Evolutionary conservation across 92 coral and sea anemone species (phyloP), one percentile per base, ranked within the genome.

Genomic region (Galaxea fascicularis): DNA sequence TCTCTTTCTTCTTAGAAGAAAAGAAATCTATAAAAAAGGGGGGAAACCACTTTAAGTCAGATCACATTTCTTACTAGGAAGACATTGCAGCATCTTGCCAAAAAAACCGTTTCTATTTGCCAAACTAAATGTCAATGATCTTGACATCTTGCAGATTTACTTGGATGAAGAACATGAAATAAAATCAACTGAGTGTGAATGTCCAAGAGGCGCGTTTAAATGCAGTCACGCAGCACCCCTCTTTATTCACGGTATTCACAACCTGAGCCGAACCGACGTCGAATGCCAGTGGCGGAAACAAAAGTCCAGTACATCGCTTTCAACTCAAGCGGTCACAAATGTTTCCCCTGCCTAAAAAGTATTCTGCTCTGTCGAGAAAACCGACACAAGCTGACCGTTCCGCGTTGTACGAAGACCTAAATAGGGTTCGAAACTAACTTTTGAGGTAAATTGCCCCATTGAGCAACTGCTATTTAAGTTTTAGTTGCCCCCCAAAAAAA

Each of bases 361-460:
- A 47, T 69, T 69, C 74, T 35, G 49, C 74, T n/a, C 39, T 69
- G 52, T 14, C 0, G 60, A 73, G 78, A 71, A 71, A 73, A 35
- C 62, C 78, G 4, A 73, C 17, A n/a, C 17, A 31, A 4, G 78
- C 56, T 25, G 59, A 73, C 58, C 62, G n/a, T 47, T 47, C 63
- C 13, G 29, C 18, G 10, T n/a, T 73, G 30, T 73, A 22, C 16
- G 39, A 35, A 29, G 49, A 69, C n/a, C n/a, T n/a, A n/a, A n/a
- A n/a, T n/a, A n/a, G 85, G 85, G 85, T 79, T 79, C 76, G 63
- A 63, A 44, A 79, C 64, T 65, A 79, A 79, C 85, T 79, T 79
- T 79, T 79, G 85, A 79, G 85, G 85, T 79, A 79, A 63, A 8
- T 79, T 79, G 85, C 85, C 85, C 85, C 85, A 79, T 79, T 79